Evolutionary conservation across 2,888 invertebrate species (phyloP).

Genomic region (Sinotaia quadrata): DNA sequence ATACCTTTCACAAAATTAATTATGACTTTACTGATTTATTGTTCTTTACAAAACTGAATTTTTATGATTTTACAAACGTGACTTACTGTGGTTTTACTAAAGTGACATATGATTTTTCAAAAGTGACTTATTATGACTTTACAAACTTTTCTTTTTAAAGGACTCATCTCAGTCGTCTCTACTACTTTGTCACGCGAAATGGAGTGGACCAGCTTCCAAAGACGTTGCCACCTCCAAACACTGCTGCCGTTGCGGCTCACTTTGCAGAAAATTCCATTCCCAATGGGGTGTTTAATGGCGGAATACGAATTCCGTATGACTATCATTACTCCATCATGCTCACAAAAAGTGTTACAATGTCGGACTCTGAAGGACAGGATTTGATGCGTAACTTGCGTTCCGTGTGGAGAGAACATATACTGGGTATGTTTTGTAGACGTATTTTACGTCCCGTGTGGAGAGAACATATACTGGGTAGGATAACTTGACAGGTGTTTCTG

Average conservation of each 20-base stretch:
- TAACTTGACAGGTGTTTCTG: too few relatives aligned
- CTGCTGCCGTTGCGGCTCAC: neutral
- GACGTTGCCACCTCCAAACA: neutral
- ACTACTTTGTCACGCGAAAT: conserved; percentile 24
- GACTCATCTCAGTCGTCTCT: conserved; percentile 19
- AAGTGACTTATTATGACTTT: too few relatives aligned
- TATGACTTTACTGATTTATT: too few relatives aligned
- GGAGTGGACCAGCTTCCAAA: conserved; percentile 10
- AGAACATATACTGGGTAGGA: too few relatives aligned
- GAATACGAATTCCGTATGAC: neutral
- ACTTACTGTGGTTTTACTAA: too few relatives aligned
- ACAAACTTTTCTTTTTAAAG: conserved; percentile 6
- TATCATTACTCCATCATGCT: conserved; percentile 16
- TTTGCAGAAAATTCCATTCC: neutral
- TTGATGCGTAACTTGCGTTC: neutral
- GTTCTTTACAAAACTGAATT: too few relatives aligned
- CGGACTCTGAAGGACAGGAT: conserved; percentile 3
- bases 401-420: conserved; percentile 14
- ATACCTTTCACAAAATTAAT: too few relatives aligned
- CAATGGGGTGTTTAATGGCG: conserved; percentile 4
- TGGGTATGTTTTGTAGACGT: too few relatives aligned
- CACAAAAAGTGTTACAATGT: conserved; percentile 4
- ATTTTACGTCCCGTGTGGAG: too few relatives aligned
- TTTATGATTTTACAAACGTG: too few relatives aligned
- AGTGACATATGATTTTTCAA: too few relatives aligned